These are phyloP conservation scores for Chlamydotis undulata DNA, from an alignment of 2,113 vertebrate species.

Conservation along the genomic window DNA sequence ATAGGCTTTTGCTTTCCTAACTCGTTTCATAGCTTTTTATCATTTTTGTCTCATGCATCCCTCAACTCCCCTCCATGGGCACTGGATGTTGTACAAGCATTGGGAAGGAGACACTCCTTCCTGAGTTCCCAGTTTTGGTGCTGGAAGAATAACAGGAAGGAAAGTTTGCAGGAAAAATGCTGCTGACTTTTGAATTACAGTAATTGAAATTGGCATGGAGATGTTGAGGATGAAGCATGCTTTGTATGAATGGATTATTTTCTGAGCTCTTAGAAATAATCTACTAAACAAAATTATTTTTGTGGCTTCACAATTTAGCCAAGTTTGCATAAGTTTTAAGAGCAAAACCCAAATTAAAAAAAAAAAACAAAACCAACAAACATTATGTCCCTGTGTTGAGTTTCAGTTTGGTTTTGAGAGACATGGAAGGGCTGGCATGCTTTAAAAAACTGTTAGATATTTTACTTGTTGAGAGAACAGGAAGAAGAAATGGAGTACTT, in stretches of 20 bases:
- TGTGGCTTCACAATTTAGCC: background rate
- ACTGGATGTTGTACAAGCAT: background rate
- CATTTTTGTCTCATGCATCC: background rate
- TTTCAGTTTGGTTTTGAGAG: background rate
- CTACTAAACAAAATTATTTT: background rate
- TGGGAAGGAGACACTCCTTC: background rate
- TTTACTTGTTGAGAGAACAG: background rate
- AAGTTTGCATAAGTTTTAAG: background rate
- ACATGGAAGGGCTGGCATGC: background rate
- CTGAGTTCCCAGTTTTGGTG: background rate
- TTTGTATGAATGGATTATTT: background rate
- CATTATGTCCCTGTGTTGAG: background rate
- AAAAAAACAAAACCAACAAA: too few relatives aligned
- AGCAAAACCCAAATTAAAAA: background rate
- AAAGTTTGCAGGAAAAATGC: background rate
- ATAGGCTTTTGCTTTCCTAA: background rate
- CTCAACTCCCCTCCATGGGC: accelerated
- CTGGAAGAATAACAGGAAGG: background rate
- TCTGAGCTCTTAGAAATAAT: background rate
- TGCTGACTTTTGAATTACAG: background rate
- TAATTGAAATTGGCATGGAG: background rate
- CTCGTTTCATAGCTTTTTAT: background rate
- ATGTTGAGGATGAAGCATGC: background rate
- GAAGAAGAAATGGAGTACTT: background rate
- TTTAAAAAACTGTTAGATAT: background rate